These are phyloP conservation scores for Myotis pilosus DNA, from an alignment of 2,797 vertebrate genomes.

Conservation along the genomic window DNA sequence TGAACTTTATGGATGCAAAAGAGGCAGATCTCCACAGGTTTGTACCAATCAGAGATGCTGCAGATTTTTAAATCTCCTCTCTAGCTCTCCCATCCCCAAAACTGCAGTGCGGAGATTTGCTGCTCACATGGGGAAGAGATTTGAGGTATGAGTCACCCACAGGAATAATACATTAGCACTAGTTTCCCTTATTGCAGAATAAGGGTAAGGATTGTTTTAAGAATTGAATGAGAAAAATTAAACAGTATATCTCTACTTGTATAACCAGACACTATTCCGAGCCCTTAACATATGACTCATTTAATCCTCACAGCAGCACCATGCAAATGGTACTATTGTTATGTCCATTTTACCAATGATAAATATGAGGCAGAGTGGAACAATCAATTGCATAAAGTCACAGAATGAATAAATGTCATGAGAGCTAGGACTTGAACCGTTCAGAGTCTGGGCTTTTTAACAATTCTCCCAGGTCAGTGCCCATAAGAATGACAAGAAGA, in stretches of 20 bases:
- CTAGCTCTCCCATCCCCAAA: background rate
- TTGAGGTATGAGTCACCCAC: background rate
- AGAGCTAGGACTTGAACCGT: background rate
- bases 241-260: background rate
- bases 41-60: background rate
- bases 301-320: background rate
- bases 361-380: background rate
- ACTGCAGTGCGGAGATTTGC: background rate
- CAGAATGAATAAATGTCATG: background rate
- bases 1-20: conserved; percentile 86
- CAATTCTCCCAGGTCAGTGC: background rate
- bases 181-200: background rate
- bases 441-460: background rate
- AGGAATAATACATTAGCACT: background rate
- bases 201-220: background rate
- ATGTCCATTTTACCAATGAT: background rate
- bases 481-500: background rate
- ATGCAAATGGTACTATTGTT: background rate
- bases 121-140: background rate
- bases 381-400: background rate
- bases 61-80: conserved; percentile 33
- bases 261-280: background rate
- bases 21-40: conserved; percentile 87
- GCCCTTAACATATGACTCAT: background rate
- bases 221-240: background rate